Percentiles rank a stretch among this genome's conserved stretches.
Evolutionary conservation across 2,113 vertebrate genomes (phyloP).

Genomic region (Nothocercus julius): DNA sequence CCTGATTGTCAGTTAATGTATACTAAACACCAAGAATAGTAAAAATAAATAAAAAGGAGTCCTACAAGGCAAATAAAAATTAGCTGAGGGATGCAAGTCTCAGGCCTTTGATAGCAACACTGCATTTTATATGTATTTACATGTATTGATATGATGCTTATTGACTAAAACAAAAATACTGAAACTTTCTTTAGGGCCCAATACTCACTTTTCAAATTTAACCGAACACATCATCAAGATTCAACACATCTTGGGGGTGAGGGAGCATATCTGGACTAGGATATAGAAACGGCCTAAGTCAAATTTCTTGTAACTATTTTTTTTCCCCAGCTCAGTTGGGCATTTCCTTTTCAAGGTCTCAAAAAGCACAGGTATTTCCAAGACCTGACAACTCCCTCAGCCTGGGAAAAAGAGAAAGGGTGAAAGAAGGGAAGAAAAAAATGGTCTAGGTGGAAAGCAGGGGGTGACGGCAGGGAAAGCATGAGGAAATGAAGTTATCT

Average conservation of each 20-base stretch:
- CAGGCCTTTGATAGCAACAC: background rate
- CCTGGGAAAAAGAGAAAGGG: background rate
- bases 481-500: background rate
- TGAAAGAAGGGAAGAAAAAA: background rate
- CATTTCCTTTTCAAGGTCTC: background rate
- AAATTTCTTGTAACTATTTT: background rate
- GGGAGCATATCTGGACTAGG: background rate
- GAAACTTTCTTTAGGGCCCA: background rate
- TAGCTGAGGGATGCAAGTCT: background rate
- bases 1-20: background rate
- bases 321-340: background rate
- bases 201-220: background rate
- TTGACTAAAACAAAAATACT: background rate
- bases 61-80: background rate
- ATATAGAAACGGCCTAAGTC: background rate
- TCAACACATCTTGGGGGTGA: background rate
- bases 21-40: background rate
- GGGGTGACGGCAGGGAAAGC: too few species aligned
- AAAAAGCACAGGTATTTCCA: background rate
- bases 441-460: background rate
- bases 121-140: too few species aligned
- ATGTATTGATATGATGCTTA: background rate
- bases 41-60: background rate
- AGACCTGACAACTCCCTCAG: background rate
- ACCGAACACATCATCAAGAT: accelerated